Percentiles rank a stretch among this genome's conserved stretches.
These are phyloP conservation scores for Heptranchias perlo DNA, from an alignment of 2,113 vertebrate species.

Conservation along the genomic window DNA sequence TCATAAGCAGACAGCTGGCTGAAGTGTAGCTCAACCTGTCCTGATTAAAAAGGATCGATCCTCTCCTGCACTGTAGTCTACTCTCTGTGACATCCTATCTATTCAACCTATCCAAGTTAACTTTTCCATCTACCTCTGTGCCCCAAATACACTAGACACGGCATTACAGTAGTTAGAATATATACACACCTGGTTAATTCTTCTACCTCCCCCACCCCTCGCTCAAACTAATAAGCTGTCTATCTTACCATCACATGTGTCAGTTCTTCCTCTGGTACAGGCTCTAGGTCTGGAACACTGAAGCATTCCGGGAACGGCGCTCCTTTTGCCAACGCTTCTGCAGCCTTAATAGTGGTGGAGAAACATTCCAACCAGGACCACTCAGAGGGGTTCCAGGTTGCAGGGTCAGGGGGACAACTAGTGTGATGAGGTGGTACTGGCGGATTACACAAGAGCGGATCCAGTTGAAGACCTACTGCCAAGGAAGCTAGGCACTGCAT, in stretches of 20 bases:
- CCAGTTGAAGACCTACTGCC: slow-evolving; percentile 86
- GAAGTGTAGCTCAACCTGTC: neutral
- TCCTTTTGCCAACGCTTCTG: slow-evolving; percentile 84
- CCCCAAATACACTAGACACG: neutral
- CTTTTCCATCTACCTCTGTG: neutral
- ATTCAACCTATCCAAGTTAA: too few species aligned
- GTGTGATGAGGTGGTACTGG: slow-evolving; percentile 74
- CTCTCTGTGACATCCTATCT: too few species aligned
- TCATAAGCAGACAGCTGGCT: too few species aligned
- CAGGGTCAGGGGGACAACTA: slow-evolving; percentile 65
- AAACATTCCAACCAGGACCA: slow-evolving; percentile 96
- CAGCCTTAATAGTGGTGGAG: slow-evolving; percentile 89
- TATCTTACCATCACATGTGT: slow-evolving; percentile 79
- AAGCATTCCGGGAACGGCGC: slow-evolving; percentile 84
- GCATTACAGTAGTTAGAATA: neutral
- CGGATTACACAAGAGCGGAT: slow-evolving; percentile 78
- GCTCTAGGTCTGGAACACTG: slow-evolving; percentile 85
- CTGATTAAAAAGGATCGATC: neutral
- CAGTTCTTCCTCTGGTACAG: slow-evolving; percentile 83
- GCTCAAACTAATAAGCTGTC: neutral
- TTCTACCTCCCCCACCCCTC: neutral
- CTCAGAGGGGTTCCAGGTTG: slow-evolving; percentile 76
- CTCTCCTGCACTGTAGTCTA: neutral
- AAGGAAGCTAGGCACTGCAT: slow-evolving; percentile 95
- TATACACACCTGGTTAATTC: neutral